Conservation (phyloP, 1,140 invertebrate genomes). For the Tetramorium parvispinum region DNA sequence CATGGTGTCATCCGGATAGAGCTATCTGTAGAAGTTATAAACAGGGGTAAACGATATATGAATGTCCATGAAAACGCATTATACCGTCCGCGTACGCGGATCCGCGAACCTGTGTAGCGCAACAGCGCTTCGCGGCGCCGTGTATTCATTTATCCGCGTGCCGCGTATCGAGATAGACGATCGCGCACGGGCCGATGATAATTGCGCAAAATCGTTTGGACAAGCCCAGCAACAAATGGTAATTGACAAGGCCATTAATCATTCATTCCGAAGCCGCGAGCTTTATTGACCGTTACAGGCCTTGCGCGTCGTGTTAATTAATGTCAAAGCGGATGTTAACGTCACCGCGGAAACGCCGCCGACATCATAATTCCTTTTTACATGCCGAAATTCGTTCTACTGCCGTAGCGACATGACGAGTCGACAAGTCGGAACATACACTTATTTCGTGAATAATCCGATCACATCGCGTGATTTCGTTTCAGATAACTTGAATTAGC, state of each 20-base stretch:
- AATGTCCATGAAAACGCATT: constrained; percentile 53
- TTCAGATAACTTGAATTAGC: neutral
- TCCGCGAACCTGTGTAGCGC: neutral
- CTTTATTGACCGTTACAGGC: constrained; percentile 74
- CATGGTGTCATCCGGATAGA: constrained; percentile 27
- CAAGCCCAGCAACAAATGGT: constrained; percentile 69
- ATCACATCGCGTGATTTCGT: neutral
- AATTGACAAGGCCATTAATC: constrained; percentile 79
- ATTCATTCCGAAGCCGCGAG: constrained; percentile 73
- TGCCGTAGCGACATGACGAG: constrained; percentile 16
- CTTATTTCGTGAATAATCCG: neutral
- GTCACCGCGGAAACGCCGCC: constrained; percentile 36
- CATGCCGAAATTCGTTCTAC: neutral
- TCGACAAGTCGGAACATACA: neutral
- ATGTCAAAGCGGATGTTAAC: constrained; percentile 70
- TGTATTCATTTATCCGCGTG: constrained; percentile 38
- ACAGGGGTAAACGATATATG: constrained; percentile 47
- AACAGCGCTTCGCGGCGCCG: neutral
- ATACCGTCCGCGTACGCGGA: neutral
- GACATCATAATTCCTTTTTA: constrained; percentile 56
- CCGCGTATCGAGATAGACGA: constrained; percentile 54
- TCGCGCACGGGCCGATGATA: constrained; percentile 60
- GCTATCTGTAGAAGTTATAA: constrained; percentile 53
- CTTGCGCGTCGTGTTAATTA: constrained; percentile 75
- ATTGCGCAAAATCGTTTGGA: constrained; percentile 75